Evolutionary conservation across 2,113 vertebrate genomes (phyloP).

Genomic region (Colaptes auratus): DNA sequence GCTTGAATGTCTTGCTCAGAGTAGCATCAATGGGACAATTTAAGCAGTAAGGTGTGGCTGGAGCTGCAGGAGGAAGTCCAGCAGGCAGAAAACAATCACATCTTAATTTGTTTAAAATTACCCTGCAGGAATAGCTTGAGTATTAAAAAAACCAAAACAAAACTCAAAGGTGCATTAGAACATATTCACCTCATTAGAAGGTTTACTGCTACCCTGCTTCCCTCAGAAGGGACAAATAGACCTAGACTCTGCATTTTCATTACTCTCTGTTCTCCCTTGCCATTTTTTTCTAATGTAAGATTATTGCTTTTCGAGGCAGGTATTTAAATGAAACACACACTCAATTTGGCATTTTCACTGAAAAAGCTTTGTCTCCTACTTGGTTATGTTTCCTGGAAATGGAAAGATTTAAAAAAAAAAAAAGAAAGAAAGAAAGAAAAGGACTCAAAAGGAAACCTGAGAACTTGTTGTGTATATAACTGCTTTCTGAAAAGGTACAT

Average conservation of each 20-base stretch:
- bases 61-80: not conserved
- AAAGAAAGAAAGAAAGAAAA: not conserved
- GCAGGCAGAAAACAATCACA: conserved; percentile 19
- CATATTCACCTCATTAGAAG: not conserved
- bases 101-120: conserved; percentile 19
- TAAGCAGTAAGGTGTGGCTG: not conserved
- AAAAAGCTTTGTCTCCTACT: conserved; percentile 46
- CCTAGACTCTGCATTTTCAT: not conserved
- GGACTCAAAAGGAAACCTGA: not conserved
- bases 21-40: not conserved
- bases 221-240: not conserved
- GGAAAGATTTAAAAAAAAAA: not conserved
- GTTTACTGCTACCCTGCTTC: conserved; percentile 1
- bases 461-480: not conserved
- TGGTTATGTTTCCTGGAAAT: conserved; percentile 57
- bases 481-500: conserved; percentile 22
- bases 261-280: not conserved
- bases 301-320: conserved; percentile 48
- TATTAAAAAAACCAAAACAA: not conserved
- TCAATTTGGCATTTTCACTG: conserved; percentile 45
- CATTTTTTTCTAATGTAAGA: conserved; percentile 16
- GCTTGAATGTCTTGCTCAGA: not conserved
- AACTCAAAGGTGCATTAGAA: not conserved
- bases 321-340: conserved; percentile 54
- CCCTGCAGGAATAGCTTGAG: not conserved